Percentiles rank a stretch among this genome's conserved stretches.
phyloP scores from a whole-genome alignment of 2,113 vertebrate genomes.

The Pollimyrus isidori region DNA sequence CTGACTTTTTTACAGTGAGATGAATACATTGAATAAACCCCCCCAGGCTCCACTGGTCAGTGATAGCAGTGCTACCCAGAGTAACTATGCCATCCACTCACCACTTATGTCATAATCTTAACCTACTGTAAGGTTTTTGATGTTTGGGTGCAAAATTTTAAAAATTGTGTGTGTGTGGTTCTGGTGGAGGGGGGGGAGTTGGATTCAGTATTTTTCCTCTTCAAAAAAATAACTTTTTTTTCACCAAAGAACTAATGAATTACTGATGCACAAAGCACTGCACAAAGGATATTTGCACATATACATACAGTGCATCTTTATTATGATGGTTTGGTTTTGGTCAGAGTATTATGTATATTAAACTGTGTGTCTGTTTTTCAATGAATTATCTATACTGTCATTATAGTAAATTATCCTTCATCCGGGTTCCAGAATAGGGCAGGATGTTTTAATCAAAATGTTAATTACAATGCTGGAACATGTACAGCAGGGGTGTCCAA shows the following conservation, averaged over 20 bases:
- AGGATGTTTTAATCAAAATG: constrained; percentile 13
- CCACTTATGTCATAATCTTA: too few species aligned
- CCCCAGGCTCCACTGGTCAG: neutral
- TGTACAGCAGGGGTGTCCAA: too few species aligned
- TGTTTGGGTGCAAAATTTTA: too few species aligned
- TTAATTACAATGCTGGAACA: constrained; percentile 3
- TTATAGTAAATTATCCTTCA: neutral
- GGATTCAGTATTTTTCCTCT: too few species aligned
- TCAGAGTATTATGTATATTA: neutral
- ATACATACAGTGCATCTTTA: neutral
- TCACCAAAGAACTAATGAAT: neutral
- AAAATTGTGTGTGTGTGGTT: too few species aligned
- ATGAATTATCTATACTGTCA: neutral
- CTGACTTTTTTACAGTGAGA: neutral
- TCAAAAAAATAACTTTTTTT: too few species aligned
- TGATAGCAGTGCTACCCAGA: neutral
- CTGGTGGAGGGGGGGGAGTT: too few species aligned
- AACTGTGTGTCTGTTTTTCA: neutral
- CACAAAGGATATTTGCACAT: neutral
- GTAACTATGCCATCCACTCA: neutral
- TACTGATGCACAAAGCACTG: neutral
- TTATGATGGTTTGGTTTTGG: neutral
- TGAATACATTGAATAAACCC: neutral
- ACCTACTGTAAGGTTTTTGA: too few species aligned
- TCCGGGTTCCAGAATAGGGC: neutral